Percentiles rank a stretch among this genome's conserved stretches.
These are phyloP conservation scores for Babyrousa celebensis DNA, from an alignment of 2,797 vertebrate species.

Conservation along the genomic window DNA sequence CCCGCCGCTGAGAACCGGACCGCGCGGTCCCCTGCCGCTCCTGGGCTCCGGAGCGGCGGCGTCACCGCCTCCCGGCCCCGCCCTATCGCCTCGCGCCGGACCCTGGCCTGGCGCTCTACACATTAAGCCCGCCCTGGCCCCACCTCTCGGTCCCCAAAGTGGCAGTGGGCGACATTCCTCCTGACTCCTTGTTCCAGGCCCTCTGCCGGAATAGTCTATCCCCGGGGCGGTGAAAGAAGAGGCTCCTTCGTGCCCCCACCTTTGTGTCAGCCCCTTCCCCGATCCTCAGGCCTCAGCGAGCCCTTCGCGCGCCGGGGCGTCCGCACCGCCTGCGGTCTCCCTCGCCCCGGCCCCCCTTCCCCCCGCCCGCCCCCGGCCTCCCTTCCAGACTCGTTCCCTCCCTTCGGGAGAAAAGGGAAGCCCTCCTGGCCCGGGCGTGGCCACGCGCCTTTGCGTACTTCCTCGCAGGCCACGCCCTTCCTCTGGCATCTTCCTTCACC, in stretches of 20 bases:
- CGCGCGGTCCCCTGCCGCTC: no score
- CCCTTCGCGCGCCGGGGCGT: neutral
- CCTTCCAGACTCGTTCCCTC: neutral
- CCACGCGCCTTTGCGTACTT: conserved; percentile 66
- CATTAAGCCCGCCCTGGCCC: neutral
- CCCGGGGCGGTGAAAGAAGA: neutral
- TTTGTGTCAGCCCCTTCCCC: neutral
- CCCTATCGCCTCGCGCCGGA: neutral
- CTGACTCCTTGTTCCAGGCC: neutral
- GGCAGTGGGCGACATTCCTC: neutral
- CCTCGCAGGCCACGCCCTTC: conserved; percentile 74
- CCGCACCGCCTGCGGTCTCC: neutral
- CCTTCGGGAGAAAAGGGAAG: conserved; percentile 82
- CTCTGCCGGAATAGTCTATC: neutral
- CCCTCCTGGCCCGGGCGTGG: neutral
- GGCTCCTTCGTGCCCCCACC: neutral
- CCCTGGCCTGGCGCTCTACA: neutral
- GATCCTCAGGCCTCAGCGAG: neutral
- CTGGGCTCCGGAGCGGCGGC: neutral
- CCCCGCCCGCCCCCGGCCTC: neutral
- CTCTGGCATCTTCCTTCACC: neutral
- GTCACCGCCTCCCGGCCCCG: neutral
- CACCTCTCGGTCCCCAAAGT: neutral
- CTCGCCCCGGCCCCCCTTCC: neutral
- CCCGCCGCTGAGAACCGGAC: no score